Evolutionary conservation across 2,888 invertebrate species (phyloP).

Genomic region (Drosophila ustulata): DNA sequence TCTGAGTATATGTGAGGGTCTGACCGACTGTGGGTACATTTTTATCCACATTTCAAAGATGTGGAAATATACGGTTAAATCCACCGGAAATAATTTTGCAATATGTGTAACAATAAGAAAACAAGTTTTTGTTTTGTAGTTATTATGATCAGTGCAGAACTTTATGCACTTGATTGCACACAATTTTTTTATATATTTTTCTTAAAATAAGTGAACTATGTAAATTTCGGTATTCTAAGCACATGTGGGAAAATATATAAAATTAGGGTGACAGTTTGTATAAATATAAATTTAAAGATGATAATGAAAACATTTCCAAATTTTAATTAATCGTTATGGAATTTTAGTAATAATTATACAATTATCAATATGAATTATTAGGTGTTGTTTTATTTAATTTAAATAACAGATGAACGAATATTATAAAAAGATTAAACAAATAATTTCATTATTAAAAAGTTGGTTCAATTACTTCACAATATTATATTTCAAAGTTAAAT

Average conservation of each 20-base stretch:
- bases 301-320: too few relatives aligned
- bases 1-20: not conserved
- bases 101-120: not conserved
- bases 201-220: not conserved
- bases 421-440: too few relatives aligned
- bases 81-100: constrained; percentile 1
- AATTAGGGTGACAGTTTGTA: too few relatives aligned
- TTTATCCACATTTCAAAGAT: not conserved
- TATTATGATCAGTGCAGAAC: not conserved
- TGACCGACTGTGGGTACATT: not conserved
- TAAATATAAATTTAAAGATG: too few relatives aligned
- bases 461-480: too few relatives aligned
- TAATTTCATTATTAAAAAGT: too few relatives aligned
- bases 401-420: too few relatives aligned
- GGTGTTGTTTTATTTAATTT: too few relatives aligned
- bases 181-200: not conserved
- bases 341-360: too few relatives aligned
- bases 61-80: not conserved
- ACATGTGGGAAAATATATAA: not conserved
- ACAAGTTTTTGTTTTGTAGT: not conserved
- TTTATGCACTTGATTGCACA: not conserved
- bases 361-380: too few relatives aligned
- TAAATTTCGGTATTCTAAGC: not conserved
- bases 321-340: too few relatives aligned
- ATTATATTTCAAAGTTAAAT: too few relatives aligned